Base-by-base conservation (phyloP, 2,797 vertebrate species). In the Poeciliopsis turneri region DNA sequence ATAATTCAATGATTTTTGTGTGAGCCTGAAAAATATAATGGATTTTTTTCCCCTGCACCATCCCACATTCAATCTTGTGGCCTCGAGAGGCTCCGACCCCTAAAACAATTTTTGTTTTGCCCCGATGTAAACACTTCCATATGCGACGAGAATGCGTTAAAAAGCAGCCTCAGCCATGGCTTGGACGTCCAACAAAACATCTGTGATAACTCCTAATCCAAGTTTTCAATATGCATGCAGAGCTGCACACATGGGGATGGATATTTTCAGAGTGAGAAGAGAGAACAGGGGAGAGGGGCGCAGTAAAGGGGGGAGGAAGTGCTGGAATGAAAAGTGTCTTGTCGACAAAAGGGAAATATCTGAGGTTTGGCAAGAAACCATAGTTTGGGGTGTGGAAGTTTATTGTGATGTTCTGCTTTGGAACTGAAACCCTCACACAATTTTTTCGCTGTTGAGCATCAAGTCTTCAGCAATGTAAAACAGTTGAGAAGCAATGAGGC, bases 331-430 rank as follows among this genome's bases (percentile, higher is more conserved):
- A 94, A 94, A 90, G 84, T 87, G 88, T 93, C 89, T 88, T 90
- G 92, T 94, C 86, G 78, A 93, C 92, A 92, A 93, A 94, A 91
- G 88, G 79, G 72, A 93, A 93, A 93, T 92, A 89, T 93, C 84
- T 93, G 91, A 92, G 91, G 91, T 90, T 92, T 93, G 91, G 92
- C 91, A n/a, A 3, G 49, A 71, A 72, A 83, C 83, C 91, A 90
- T 78, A 78, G 64, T 85, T 88, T 3, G 18, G 92, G 90, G 88
- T 80, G 82, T 89, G 78, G 87, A 84, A n/a, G 85, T 87, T 93
- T 91, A 90, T 90, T 92, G 91, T 93, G 91, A 93, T 92, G 80
- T 79, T 91, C 76, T 75, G 66, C 88, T 75, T 78, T 82, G 75
- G 90, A 85, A 78, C 84, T 77, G 5, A 77, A 83, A 57, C 41